phyloP scores from a whole-genome alignment of 2,113 vertebrate species.

The Phocoena phocoena region DNA sequence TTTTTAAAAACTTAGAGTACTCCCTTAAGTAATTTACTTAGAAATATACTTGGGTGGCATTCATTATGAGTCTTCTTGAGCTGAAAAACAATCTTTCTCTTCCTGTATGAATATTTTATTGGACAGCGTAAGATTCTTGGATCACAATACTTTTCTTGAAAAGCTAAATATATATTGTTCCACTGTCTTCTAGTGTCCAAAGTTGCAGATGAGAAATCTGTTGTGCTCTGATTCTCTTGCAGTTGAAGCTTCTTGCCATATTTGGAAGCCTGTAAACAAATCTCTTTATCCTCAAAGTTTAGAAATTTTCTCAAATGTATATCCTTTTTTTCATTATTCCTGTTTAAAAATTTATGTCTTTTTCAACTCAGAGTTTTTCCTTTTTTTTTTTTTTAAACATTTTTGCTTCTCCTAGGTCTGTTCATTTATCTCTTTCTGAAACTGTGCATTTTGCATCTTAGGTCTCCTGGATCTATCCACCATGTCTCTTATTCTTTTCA shows the following conservation, averaged over 20 bases:
- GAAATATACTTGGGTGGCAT: not conserved
- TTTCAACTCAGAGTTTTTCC: not conserved
- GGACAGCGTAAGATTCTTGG: not conserved
- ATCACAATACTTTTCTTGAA: not conserved
- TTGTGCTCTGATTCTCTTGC: not conserved
- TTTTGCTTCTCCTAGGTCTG: not conserved
- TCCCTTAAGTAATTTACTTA: slow-evolving; percentile 3
- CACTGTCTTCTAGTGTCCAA: not conserved
- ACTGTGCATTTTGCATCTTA: not conserved
- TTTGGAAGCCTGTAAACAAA: not conserved
- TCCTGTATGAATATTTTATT: not conserved
- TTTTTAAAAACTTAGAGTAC: not conserved
- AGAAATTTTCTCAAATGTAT: not conserved
- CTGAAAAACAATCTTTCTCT: not conserved
- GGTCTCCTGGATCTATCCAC: not conserved
- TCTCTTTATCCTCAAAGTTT: not conserved
- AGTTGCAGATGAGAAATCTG: not conserved
- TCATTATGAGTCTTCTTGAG: not conserved
- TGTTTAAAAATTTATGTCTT: not conserved
- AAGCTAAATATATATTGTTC: not conserved
- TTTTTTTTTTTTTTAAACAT: not conserved
- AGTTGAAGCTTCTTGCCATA: not conserved
- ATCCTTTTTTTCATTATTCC: not conserved
- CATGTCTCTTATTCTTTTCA: not conserved
- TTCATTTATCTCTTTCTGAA: not conserved